A percentile compares a stretch with the other conserved stretches of the same genome.
Evolutionary conservation across 1,140 invertebrate species (phyloP).

Genomic region (Antheraea mylitta): DNA sequence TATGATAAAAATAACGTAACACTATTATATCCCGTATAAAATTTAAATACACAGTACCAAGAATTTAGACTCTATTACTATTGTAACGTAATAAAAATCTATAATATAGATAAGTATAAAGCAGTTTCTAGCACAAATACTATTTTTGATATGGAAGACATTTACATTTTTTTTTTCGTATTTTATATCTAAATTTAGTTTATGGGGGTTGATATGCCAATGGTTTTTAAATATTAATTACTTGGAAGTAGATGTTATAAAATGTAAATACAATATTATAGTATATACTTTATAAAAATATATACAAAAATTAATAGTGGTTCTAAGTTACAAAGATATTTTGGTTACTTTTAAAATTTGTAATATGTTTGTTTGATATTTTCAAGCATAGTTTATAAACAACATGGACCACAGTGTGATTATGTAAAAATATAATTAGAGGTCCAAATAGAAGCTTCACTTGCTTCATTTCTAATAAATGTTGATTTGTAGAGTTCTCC

Average conservation of each 20-base stretch:
- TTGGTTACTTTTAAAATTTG: constrained; percentile 58
- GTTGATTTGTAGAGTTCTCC: constrained; percentile 40
- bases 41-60: background rate
- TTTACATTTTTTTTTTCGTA: constrained; percentile 58
- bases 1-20: background rate
- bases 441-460: constrained; percentile 32
- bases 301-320: constrained; percentile 69
- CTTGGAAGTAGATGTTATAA: constrained; percentile 69
- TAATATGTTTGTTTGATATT: constrained; percentile 77
- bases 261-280: constrained; percentile 65
- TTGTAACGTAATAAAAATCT: constrained; percentile 1
- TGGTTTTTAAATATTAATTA: constrained; percentile 62
- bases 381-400: constrained; percentile 52
- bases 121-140: constrained; percentile 58
- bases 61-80: constrained; percentile 1
- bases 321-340: constrained; percentile 41
- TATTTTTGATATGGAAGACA: constrained; percentile 78
- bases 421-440: constrained; percentile 38
- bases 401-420: constrained; percentile 63
- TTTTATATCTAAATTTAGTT: constrained; percentile 65
- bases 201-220: constrained; percentile 76
- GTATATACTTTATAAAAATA: constrained; percentile 76
- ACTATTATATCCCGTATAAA: too few species aligned
- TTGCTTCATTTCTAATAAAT: constrained; percentile 26
- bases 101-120: constrained; percentile 15